phyloP scores from a whole-genome alignment of 2,888 invertebrate species.

The Pterobdella sp. region DNA sequence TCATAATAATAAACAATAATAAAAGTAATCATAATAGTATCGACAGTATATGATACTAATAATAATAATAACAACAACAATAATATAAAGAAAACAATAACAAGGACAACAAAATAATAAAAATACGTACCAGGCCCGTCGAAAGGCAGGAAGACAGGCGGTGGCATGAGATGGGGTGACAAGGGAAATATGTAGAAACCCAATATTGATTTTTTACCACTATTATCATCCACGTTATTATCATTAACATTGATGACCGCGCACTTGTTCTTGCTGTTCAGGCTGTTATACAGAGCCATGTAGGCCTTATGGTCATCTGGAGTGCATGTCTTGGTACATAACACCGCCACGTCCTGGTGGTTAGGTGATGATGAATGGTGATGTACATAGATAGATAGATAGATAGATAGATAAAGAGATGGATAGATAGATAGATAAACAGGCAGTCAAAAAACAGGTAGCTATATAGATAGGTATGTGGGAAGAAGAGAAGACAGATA shows the following conservation, averaged over 20 bases:
- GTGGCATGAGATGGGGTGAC: conserved; percentile 63
- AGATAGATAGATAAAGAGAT: no score
- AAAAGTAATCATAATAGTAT: no score
- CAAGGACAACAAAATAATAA: no score
- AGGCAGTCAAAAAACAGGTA: neutral
- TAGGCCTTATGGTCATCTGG: neutral
- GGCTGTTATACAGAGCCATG: neutral
- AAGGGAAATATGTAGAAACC: conserved; percentile 87
- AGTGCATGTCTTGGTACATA: neutral
- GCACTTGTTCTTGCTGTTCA: conserved; percentile 8
- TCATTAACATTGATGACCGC: neutral
- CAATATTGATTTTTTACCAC: conserved; percentile 59
- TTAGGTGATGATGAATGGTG: neutral
- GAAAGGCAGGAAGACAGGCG: conserved; percentile 55
- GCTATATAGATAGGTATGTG: neutral
- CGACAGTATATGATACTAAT: no score
- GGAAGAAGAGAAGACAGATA: neutral
- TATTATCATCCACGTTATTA: neutral
- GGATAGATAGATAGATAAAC: no score
- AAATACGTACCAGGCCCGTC: conserved; percentile 66
- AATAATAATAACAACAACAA: no score
- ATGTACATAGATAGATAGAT: neutral
- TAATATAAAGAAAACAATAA: no score
- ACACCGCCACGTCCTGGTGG: neutral
- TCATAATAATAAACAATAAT: no score